Evolutionary conservation across 2,888 invertebrate species (phyloP).

Genomic region (Timema cristinae): DNA sequence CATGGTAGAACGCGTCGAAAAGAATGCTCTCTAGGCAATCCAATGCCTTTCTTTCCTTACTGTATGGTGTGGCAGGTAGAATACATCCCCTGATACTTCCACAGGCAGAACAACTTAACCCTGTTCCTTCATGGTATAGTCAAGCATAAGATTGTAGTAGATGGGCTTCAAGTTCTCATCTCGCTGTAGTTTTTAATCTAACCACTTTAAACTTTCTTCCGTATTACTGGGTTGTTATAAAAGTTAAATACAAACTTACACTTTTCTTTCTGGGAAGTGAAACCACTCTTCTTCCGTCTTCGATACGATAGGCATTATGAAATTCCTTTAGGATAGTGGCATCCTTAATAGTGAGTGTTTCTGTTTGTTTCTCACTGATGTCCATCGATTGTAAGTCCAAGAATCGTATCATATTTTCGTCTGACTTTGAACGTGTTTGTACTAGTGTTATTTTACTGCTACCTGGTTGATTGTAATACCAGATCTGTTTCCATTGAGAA

Average conservation of each 20-base stretch:
- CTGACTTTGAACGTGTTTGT: too few relatives aligned
- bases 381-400: too few relatives aligned
- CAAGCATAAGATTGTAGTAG: conserved; percentile 1
- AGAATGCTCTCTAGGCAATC: neutral
- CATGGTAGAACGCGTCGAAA: conserved; percentile 12
- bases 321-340: too few relatives aligned
- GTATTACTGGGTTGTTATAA: neutral
- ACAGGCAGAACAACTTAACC: neutral
- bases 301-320: neutral
- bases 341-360: too few relatives aligned
- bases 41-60: conserved; percentile 2
- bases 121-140: neutral
- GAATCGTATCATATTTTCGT: too few relatives aligned
- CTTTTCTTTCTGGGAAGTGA: neutral
- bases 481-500: too few relatives aligned
- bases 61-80: conserved; percentile 1
- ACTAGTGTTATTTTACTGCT: too few relatives aligned
- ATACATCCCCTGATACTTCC: neutral
- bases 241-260: neutral
- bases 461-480: too few relatives aligned
- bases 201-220: neutral
- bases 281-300: neutral
- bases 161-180: neutral
- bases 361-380: neutral
- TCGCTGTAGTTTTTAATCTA: neutral